phyloP scores from a whole-genome alignment of 2,113 vertebrate genomes.

The Okapia johnstoni region DNA sequence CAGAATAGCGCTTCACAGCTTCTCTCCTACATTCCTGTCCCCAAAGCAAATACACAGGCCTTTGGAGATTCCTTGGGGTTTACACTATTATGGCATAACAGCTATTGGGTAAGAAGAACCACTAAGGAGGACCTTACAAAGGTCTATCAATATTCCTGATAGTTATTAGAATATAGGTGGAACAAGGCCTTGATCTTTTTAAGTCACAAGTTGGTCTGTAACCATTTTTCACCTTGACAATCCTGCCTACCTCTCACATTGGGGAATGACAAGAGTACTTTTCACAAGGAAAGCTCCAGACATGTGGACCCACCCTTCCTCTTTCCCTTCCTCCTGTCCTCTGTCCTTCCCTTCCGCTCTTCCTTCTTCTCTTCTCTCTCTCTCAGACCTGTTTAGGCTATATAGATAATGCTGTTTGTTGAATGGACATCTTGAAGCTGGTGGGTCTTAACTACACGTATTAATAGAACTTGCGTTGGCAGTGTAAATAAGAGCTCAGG shows the following conservation, averaged over 20 bases:
- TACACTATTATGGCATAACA: not conserved
- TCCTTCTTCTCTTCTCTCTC: not conserved
- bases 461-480: not conserved
- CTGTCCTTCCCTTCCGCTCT: rapidly evolving
- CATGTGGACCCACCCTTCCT: not conserved
- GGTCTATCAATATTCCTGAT: not conserved
- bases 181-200: not conserved
- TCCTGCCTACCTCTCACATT: not conserved
- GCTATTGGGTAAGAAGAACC: not conserved
- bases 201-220: not conserved
- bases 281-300: not conserved
- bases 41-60: not conserved
- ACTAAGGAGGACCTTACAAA: not conserved
- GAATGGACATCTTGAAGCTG: not conserved
- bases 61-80: not conserved
- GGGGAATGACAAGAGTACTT: not conserved
- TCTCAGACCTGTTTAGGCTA: not conserved
- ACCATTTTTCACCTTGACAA: not conserved
- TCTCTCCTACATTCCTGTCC: not conserved
- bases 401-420: not conserved
- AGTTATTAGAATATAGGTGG: not conserved
- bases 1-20: not conserved
- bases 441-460: not conserved
- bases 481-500: not conserved
- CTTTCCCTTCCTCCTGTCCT: not conserved